phyloP scores from a whole-genome alignment of 1,140 invertebrate species.

The Lucilia sericata region DNA sequence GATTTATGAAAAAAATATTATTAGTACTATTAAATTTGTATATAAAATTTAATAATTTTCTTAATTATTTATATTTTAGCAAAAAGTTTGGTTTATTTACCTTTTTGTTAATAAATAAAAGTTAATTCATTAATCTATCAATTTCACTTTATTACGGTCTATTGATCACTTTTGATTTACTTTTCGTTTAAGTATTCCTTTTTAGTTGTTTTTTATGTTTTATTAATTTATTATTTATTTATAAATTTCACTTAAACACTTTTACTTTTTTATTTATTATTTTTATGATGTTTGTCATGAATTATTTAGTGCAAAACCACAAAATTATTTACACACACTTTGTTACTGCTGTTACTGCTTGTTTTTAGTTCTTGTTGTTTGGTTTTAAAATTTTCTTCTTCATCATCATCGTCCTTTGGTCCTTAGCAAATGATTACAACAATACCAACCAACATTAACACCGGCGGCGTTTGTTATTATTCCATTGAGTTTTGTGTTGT shows the following conservation, averaged over 20 bases:
- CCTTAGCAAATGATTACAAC: slow-evolving; percentile 3
- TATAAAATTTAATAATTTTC: not conserved
- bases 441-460: slow-evolving; percentile 6
- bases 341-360: not conserved
- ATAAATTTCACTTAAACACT: not conserved
- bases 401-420: not conserved
- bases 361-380: not conserved
- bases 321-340: not conserved
- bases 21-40: not conserved
- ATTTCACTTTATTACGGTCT: not conserved
- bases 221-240: not conserved
- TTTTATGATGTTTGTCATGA: not conserved
- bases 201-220: not conserved
- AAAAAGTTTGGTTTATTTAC: not conserved
- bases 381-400: not conserved
- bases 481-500: not conserved
- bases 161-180: too few relatives aligned
- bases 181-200: not conserved
- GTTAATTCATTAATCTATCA: not conserved
- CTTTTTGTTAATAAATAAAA: not conserved
- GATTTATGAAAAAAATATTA: not conserved
- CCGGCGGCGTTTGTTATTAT: slow-evolving; percentile 11
- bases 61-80: not conserved
- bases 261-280: not conserved
- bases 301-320: slow-evolving; percentile 1